Base-by-base conservation (phyloP, 2,888 invertebrate species). In the Apoderus coryli region DNA sequence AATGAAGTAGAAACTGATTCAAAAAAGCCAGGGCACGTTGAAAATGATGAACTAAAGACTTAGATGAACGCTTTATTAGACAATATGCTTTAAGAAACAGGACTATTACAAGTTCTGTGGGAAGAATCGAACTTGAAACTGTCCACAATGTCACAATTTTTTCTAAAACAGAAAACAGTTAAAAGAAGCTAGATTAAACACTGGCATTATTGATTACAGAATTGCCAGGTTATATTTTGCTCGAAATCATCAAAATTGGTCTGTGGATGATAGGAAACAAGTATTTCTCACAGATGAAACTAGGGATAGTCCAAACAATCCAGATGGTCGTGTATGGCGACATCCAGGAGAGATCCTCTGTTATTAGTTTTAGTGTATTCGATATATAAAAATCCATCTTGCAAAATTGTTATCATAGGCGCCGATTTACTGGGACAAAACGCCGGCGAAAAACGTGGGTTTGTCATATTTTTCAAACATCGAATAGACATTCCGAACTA, bases 311-410 rank as follows among this genome's bases (percentile, higher is more conserved):
- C 28, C 13, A 28, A 28, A 19, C 11, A 12, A 19, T 28, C 19
- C 19, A 28, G 28, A 28, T 28, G 28, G 22, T 22, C 19, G 28
- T 22, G 14, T 29, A 22, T 22, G 29, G 22, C 9, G 29, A 29
- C 22, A 10, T 14, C 29, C 14, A 29, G 23, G 29, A 29, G 22
- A 9, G 16, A n/a, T n/a, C n/a, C n/a, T n/a, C n/a, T n/a, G n/a
- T n/a, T n/a, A n/a, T n/a, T n/a, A n/a, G n/a, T n/a, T 16, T n/a
- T n/a, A n/a, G n/a, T n/a, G n/a, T n/a, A n/a, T n/a, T n/a, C n/a
- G n/a, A n/a, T n/a, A n/a, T n/a, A n/a, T n/a, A n/a, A n/a, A n/a
- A n/a, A n/a, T n/a, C n/a, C n/a, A n/a, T n/a, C n/a, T n/a, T n/a
- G n/a, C n/a, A n/a, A n/a, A n/a, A n/a, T n/a, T n/a, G n/a, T n/a